Evolutionary conservation across 2,888 invertebrate genomes (phyloP), one percentile per base, ranked within the genome.

Genomic region (Hedya salicella): DNA sequence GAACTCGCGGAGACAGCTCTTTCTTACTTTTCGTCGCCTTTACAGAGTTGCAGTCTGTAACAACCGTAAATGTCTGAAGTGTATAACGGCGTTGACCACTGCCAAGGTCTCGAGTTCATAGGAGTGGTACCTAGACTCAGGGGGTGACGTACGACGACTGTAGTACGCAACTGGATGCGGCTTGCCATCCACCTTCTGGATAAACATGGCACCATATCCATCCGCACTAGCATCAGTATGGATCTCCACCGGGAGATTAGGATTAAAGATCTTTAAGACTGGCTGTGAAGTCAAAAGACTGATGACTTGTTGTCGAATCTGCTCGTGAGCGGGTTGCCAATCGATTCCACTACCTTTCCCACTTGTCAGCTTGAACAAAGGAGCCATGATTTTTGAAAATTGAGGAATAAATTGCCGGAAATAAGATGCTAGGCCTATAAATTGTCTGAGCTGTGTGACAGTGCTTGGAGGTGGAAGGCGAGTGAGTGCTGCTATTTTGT

Each of bases 391-490:
- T 13, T 21, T 6, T 0, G 25, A 42, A 25, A 44, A 56, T 1
- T 17, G 3, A n/a, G 13, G 42, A 14, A 56, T n/a, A 14, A 56
- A 56, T n/a, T 56, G 40, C 5, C 56, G 78, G 76, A 56, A 78
- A 74, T 67, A 79, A 63, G 67, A 76, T 1, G 48, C 53, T 3
- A 39, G n/a, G 11, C 39, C n/a, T n/a, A n/a, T n/a, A n/a, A n/a
- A n/a, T n/a, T n/a, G n/a, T n/a, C n/a, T n/a, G n/a, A n/a, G n/a
- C 39, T 53, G 36, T 1, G 53, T 39, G 17, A 39, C 17, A 1
- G 36, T 19, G 3, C 11, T 1, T 75, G n/a, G 59, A 19, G n/a
- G 64, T 19, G 0, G 68, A 44, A 2, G 49, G 52, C 1, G 42
- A 54, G 19, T 70, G 5, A 3, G 56, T 21, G 56, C 25, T 11